A percentile compares a stretch with the other conserved stretches of the same genome.
These are phyloP conservation scores for Cerastoderma edule DNA, from an alignment of 2,888 invertebrate species.

Conservation along the genomic window DNA sequence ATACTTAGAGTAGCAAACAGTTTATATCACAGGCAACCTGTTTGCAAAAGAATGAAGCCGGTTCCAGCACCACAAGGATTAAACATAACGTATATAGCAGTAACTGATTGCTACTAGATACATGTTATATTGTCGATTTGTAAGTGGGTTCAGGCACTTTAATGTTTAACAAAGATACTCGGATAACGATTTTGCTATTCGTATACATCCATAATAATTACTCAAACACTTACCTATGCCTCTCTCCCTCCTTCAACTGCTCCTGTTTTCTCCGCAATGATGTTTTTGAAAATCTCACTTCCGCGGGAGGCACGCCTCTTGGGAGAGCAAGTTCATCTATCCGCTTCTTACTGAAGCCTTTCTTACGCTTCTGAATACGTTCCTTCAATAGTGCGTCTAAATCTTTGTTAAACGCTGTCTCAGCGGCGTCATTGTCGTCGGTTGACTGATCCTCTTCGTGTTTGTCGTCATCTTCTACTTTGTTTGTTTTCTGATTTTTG, in stretches of 20 bases:
- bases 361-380: conserved; percentile 16
- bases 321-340: conserved; percentile 56
- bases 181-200: too few species aligned
- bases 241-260: conserved; percentile 46
- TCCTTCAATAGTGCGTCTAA: conserved; percentile 13
- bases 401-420: neutral
- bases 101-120: too few species aligned
- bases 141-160: too few species aligned
- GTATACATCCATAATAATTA: too few species aligned
- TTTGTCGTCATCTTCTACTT: neutral
- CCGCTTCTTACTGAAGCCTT: conserved; percentile 46
- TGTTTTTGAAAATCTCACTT: conserved; percentile 60
- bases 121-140: too few species aligned
- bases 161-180: too few species aligned
- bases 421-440: neutral
- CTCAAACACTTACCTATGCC: too few species aligned
- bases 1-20: too few species aligned
- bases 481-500: neutral
- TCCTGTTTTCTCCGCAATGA: conserved; percentile 56
- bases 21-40: too few species aligned
- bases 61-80: too few species aligned
- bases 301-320: conserved; percentile 54
- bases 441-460: neutral
- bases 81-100: too few species aligned
- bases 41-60: too few species aligned